phyloP scores from a whole-genome alignment of 2,113 vertebrate genomes.

The Recurvirostra avosetta region DNA sequence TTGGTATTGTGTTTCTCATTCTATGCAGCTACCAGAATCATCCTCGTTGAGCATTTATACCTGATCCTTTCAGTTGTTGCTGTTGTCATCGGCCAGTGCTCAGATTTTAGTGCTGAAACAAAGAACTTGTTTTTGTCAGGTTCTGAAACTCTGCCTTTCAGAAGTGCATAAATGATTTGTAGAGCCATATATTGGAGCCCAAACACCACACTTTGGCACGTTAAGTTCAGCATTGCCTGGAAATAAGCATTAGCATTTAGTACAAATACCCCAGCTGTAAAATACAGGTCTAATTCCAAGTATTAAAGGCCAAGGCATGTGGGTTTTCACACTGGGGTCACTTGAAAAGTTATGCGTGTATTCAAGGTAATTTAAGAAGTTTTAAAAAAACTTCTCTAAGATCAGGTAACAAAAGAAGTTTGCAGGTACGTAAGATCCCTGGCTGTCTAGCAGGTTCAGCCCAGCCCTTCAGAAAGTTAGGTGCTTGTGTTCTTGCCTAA shows the following conservation, averaged over 20 bases:
- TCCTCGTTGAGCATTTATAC: neutral
- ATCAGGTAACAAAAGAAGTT: neutral
- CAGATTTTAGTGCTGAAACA: neutral
- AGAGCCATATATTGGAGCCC: neutral
- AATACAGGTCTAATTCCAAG: neutral
- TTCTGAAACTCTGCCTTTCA: neutral
- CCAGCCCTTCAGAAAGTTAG: neutral
- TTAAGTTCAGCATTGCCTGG: neutral
- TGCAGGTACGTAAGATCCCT: neutral
- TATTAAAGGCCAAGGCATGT: neutral
- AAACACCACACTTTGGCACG: neutral
- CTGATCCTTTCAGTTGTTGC: neutral
- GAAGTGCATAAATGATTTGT: neutral
- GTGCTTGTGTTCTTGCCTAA: neutral
- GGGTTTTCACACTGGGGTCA: neutral
- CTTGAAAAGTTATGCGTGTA: neutral
- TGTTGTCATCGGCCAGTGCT: neutral
- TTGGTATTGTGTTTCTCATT: rapidly evolving
- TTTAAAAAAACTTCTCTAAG: neutral
- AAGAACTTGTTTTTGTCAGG: neutral
- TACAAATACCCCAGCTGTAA: neutral
- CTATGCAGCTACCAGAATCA: neutral
- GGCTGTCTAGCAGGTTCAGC: too few species aligned
- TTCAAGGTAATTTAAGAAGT: neutral
- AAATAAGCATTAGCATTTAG: neutral